Evolutionary conservation across 2,113 vertebrate species (phyloP), one percentile per base, ranked within the genome.

Genomic region (Camelus dromedarius): DNA sequence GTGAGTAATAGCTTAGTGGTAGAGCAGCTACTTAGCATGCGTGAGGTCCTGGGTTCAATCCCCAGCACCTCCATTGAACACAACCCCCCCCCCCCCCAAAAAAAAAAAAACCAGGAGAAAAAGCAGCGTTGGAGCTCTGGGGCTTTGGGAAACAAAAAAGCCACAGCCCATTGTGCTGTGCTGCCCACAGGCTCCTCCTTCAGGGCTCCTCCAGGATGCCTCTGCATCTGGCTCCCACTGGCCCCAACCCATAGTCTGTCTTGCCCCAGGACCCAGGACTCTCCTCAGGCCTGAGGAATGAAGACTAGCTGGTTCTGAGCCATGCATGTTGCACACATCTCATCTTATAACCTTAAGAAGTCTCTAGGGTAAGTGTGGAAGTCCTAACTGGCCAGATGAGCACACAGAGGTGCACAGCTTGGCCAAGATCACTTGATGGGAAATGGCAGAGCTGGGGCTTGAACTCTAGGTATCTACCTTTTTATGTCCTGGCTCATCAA

Each of bases 251-350:
- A 18, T n/a, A 50, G 3, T 50, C 28, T 48, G 26, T 35, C 24
- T 30, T 52, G 67, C 15, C 32, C 48, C 18, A 16, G 70, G 46
- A 48, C 35, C 8, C n/a, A 7, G 24, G 19, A 46, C 56, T 19
- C 1, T 30, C 14, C n/a, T 90, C 9, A 30, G 30, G 15, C 8
- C 32, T 1, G 12, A 76, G 64, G 60, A 58, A 16, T 62, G 35
- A 75, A 70, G 35, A 58, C 18, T 13, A 35, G 5, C 1, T 15
- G 30, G 56, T 18, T 42, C 70, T 38, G 77, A 69, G 72, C 56
- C 2, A 0, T 0, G 10, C 6, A 1, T 18, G n/a, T 12, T 5
- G 14, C 67, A 28, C 14, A 8, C 0, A 3, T 42, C 35, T 90
- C 86, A 12, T 32, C 73, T 22, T 28, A 30, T 52, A 50, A 8